Evolutionary conservation across 1,140 invertebrate genomes (phyloP).

Genomic region (Lepidurus couesii): DNA sequence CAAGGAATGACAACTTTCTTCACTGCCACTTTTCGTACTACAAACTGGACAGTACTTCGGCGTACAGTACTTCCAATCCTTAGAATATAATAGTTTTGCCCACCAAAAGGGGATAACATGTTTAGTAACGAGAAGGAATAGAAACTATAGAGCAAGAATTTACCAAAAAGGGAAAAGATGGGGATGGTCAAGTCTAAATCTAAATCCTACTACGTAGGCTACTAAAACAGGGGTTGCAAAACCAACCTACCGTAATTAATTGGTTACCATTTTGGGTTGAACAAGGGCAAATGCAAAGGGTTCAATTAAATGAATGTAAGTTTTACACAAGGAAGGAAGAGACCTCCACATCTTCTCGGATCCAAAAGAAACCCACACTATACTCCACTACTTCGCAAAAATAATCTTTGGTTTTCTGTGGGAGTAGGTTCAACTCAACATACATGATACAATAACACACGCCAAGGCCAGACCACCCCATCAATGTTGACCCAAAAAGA

Average conservation of each 20-base stretch:
- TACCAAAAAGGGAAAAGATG: background rate
- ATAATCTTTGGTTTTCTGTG: background rate
- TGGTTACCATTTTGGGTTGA: background rate
- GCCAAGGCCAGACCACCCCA: background rate
- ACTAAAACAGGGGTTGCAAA: slow-evolving; percentile 18
- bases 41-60: background rate
- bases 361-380: background rate
- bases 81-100: background rate
- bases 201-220: slow-evolving; percentile 21
- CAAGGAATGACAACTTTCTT: slow-evolving; percentile 9
- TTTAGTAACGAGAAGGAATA: background rate
- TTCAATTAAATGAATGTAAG: background rate
- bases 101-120: background rate
- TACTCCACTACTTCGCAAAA: background rate
- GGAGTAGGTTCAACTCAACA: background rate
- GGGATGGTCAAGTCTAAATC: background rate
- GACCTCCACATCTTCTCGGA: background rate
- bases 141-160: background rate
- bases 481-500: background rate
- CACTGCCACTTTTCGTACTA: background rate
- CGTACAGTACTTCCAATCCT: background rate
- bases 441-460: background rate
- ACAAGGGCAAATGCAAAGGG: background rate
- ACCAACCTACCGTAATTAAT: background rate
- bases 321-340: background rate